Conservation (phyloP, 1,140 invertebrate species). For the Listronotus oregonensis region DNA sequence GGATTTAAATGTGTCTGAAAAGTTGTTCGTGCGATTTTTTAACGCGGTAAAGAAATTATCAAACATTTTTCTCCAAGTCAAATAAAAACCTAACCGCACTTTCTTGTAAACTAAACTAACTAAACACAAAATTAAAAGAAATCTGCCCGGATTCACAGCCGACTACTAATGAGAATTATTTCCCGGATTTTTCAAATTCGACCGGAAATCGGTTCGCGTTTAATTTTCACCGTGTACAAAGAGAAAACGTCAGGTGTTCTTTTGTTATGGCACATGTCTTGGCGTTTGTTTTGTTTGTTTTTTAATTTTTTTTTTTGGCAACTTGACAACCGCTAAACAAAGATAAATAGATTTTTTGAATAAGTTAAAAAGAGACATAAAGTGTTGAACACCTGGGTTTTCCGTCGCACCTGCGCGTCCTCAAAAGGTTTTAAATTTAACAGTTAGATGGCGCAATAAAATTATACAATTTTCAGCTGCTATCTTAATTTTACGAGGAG, state of each 20-base stretch:
- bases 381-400: slow-evolving; percentile 8
- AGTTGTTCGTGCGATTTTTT: slow-evolving; percentile 58
- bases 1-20: slow-evolving; percentile 56
- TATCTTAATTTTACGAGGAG: too few species aligned
- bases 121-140: slow-evolving; percentile 2
- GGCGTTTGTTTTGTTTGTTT: slow-evolving; percentile 26
- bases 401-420: slow-evolving; percentile 7
- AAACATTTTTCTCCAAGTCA: slow-evolving; percentile 57
- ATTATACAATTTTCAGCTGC: too few species aligned
- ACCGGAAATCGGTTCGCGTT: slow-evolving; percentile 12
- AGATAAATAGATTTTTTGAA: not conserved
- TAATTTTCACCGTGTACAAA: slow-evolving; percentile 6
- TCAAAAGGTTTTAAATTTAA: not conserved
- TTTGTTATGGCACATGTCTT: slow-evolving; percentile 43
- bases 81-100: slow-evolving; percentile 21
- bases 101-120: too few species aligned
- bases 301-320: slow-evolving; percentile 30
- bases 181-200: not conserved
- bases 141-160: slow-evolving; percentile 10
- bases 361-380: slow-evolving; percentile 3
- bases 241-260: slow-evolving; percentile 24
- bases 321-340: not conserved
- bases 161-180: slow-evolving; percentile 1
- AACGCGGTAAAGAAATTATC: slow-evolving; percentile 58
- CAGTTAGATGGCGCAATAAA: slow-evolving; percentile 5